These are phyloP conservation scores for Araneus ventricosus DNA, from an alignment of 1,140 invertebrate species.

Conservation along the genomic window DNA sequence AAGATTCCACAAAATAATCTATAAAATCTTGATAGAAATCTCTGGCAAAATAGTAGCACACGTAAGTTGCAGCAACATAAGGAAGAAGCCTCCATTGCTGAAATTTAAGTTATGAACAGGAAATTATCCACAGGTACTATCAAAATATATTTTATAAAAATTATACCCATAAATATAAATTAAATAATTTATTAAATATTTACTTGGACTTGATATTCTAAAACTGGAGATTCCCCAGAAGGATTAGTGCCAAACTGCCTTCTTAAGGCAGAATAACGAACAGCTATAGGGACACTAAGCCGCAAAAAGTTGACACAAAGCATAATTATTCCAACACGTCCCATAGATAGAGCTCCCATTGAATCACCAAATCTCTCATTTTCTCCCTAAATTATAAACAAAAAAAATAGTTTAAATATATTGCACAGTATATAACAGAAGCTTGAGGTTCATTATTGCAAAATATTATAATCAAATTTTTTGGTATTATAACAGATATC, in stretches of 20 bases:
- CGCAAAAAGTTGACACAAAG: constrained; percentile 87
- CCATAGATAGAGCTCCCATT: constrained; percentile 91
- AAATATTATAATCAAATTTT: too few relatives aligned
- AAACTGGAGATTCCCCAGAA: constrained; percentile 87
- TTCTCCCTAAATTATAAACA: constrained; percentile 82
- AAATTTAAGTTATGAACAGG: constrained; percentile 28
- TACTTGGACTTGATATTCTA: constrained; percentile 93
- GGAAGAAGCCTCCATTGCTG: constrained; percentile 96
- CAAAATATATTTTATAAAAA: not conserved
- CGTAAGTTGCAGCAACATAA: constrained; percentile 89
- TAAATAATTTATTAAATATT: not conserved
- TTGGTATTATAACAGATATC: too few relatives aligned
- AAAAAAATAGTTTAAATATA: not conserved
- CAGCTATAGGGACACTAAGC: constrained; percentile 89
- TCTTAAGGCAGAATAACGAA: constrained; percentile 93
- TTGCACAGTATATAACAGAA: too few relatives aligned
- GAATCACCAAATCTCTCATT: constrained; percentile 88
- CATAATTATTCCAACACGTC: constrained; percentile 85
- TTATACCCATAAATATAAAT: not conserved
- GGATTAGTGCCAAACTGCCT: constrained; percentile 90
- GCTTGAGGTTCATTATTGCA: too few relatives aligned
- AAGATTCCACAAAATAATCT: constrained; percentile 82
- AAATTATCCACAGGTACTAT: not conserved
- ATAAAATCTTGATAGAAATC: constrained; percentile 83
- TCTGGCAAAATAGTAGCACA: constrained; percentile 86